A percentile compares a stretch with the other conserved stretches of the same genome.
Conservation (phyloP, 2,888 invertebrate species). For the Lasioglossum oenotherae region DNA sequence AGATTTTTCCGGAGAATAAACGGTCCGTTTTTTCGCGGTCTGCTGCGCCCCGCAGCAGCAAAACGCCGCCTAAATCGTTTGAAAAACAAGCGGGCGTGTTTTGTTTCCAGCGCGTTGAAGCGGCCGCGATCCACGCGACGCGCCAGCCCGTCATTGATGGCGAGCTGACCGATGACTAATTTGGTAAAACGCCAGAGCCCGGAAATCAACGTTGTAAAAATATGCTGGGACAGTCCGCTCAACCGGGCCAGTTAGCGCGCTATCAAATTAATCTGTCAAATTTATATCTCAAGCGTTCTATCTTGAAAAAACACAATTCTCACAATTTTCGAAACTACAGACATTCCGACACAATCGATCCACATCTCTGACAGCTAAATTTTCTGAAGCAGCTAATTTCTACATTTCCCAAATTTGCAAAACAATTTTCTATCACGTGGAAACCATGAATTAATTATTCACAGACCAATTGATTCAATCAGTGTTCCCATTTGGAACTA, state of each 20-base stretch:
- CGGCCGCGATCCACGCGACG: conserved; percentile 33
- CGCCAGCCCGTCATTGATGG: conserved; percentile 48
- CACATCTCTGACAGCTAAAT: neutral
- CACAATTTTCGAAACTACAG: neutral
- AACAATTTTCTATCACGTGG: too few relatives aligned
- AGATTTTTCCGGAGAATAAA: conserved; percentile 52
- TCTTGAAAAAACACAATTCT: neutral
- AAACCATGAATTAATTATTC: neutral
- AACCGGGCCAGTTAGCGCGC: neutral
- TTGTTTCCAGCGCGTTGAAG: conserved; percentile 51
- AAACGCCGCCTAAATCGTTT: conserved; percentile 55
- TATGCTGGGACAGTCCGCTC: neutral
- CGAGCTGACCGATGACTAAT: conserved; percentile 49
- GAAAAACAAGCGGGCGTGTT: conserved; percentile 52
- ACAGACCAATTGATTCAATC: neutral
- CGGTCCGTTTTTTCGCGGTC: conserved; percentile 53
- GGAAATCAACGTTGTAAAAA: conserved; percentile 13
- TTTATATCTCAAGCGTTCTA: neutral
- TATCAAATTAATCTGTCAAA: neutral
- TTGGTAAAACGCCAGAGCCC: conserved; percentile 26
- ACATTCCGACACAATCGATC: neutral
- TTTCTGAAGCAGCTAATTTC: neutral
- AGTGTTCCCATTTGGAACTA: neutral
- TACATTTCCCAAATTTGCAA: neutral
- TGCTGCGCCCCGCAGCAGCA: conserved; percentile 23